These are phyloP conservation scores for Galleria mellonella DNA, from an alignment of 1,140 invertebrate species.

Conservation along the genomic window DNA sequence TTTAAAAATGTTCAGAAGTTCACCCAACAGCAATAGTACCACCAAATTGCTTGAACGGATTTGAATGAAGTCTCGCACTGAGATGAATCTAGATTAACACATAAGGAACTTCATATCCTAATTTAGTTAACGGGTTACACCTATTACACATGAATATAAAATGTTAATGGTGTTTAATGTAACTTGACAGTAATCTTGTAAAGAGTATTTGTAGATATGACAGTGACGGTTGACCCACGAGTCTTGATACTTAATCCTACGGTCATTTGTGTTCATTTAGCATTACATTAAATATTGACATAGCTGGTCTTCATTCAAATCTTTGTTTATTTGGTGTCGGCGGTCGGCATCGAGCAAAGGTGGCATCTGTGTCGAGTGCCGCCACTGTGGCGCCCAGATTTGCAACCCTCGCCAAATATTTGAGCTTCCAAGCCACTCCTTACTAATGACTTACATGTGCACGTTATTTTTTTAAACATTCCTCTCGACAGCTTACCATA, in stretches of 20 bases:
- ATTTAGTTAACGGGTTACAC: too few relatives aligned
- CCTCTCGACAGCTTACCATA: constrained; percentile 4
- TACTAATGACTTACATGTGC: constrained; percentile 68
- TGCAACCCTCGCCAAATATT: constrained; percentile 58
- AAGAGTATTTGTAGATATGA: not conserved
- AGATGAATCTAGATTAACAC: too few relatives aligned
- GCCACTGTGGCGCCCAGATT: constrained; percentile 42
- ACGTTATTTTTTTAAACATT: constrained; percentile 34
- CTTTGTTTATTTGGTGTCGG: constrained; percentile 20
- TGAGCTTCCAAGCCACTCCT: constrained; percentile 31
- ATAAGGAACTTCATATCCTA: too few relatives aligned
- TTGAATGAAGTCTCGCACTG: too few relatives aligned
- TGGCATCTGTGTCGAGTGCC: constrained; percentile 21
- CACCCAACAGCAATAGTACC: too few relatives aligned
- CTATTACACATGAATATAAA: too few relatives aligned
- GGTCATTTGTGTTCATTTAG: constrained; percentile 68
- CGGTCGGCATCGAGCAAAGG: constrained; percentile 27
- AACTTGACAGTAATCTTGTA: too few relatives aligned
- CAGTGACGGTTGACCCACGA: not conserved
- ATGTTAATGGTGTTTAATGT: too few relatives aligned
- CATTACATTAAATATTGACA: constrained; percentile 56
- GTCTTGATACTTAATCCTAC: constrained; percentile 45
- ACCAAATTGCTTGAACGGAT: too few relatives aligned
- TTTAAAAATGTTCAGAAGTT: too few relatives aligned
- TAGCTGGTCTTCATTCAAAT: constrained; percentile 48